phyloP scores from a whole-genome alignment of 2,888 invertebrate genomes.

The Bimastos eiseni region DNA sequence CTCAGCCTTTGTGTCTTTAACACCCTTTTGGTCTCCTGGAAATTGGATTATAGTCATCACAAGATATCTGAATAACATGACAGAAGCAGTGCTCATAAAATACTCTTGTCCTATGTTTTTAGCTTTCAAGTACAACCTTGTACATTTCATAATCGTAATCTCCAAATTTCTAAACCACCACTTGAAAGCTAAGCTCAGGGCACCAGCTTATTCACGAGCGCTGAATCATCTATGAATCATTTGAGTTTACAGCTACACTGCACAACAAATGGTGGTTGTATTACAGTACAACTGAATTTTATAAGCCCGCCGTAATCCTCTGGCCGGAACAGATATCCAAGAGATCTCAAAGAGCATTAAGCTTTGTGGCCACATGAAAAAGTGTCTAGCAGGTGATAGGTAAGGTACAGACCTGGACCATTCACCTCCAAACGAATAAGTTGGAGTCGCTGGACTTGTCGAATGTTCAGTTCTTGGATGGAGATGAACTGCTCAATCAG shows the following conservation, averaged over 20 bases:
- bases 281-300: not conserved
- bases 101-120: too few species aligned
- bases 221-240: too few species aligned
- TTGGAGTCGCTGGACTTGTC: constrained; percentile 46
- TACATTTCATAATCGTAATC: too few species aligned
- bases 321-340: not conserved
- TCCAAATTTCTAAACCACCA: too few species aligned
- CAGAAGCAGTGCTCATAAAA: too few species aligned
- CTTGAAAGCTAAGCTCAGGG: too few species aligned
- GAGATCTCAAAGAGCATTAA: not conserved
- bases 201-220: too few species aligned
- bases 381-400: not conserved
- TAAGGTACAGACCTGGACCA: constrained; percentile 21
- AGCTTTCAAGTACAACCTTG: too few species aligned
- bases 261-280: not conserved
- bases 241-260: not conserved
- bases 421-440: constrained; percentile 22
- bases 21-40: too few species aligned
- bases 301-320: not conserved
- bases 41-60: too few species aligned
- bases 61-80: too few species aligned
- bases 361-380: not conserved
- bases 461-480: constrained; percentile 51
- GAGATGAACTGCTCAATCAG: constrained; percentile 48
- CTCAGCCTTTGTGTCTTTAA: too few species aligned